phyloP scores from a whole-genome alignment of 1,140 invertebrate species.

The Arctopsyche grandis region DNA sequence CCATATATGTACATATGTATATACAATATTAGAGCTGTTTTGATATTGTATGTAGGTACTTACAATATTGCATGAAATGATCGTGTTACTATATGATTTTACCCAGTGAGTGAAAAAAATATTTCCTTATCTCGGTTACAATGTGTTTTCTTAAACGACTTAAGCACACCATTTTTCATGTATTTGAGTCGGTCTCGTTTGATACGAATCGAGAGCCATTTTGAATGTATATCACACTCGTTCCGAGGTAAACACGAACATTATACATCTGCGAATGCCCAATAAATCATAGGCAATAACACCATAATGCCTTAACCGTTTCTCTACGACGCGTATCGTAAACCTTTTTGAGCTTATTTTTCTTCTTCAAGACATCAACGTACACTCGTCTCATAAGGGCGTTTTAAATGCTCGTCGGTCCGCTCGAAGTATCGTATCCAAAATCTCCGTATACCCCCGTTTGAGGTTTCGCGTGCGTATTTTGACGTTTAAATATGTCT shows the following conservation, averaged over 20 bases:
- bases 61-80: too few relatives aligned
- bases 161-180: slow-evolving; percentile 17
- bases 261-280: slow-evolving; percentile 11
- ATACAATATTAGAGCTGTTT: too few relatives aligned
- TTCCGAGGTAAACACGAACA: slow-evolving; percentile 14
- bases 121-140: slow-evolving; percentile 3
- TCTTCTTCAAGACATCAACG: too few relatives aligned
- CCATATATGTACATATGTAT: too few relatives aligned
- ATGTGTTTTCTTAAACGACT: slow-evolving; percentile 9
- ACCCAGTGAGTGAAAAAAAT: not conserved
- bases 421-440: too few relatives aligned
- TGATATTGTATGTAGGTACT: too few relatives aligned
- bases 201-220: slow-evolving; percentile 12
- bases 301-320: slow-evolving; percentile 22
- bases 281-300: slow-evolving; percentile 26
- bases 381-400: not conserved
- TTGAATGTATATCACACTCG: slow-evolving; percentile 24
- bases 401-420: too few relatives aligned
- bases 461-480: not conserved
- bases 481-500: too few relatives aligned
- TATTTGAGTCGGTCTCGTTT: slow-evolving; percentile 22
- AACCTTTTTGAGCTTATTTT: slow-evolving; percentile 9
- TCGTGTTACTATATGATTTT: too few relatives aligned
- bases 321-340: not conserved
- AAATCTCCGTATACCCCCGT: not conserved